phyloP scores from a whole-genome alignment of 2,888 invertebrate species.

The Dioctria rufipes region DNA sequence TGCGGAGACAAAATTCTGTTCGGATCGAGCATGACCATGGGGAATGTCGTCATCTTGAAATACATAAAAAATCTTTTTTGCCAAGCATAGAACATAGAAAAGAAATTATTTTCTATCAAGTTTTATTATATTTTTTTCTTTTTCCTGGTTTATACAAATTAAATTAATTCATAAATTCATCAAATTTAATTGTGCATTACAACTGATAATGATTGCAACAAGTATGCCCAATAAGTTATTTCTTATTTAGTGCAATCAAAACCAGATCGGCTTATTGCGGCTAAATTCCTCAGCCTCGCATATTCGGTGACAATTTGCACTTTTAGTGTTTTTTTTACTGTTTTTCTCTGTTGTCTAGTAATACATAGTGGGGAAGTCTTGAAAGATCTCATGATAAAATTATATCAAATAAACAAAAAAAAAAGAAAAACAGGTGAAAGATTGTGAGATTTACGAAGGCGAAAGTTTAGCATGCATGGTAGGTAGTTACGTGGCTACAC shows the following conservation, averaged over 20 bases:
- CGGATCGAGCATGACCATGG: no score
- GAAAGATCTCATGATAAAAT: slow-evolving; percentile 3
- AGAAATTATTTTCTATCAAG: no score
- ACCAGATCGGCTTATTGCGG: neutral
- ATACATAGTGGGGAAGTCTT: neutral
- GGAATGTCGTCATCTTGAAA: no score
- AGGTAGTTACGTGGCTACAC: slow-evolving; percentile 4
- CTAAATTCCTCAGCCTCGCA: slow-evolving; percentile 17
- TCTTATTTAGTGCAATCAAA: neutral
- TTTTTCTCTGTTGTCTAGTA: neutral
- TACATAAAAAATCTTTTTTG: no score
- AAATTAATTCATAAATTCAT: no score
- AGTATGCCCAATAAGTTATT: no score
- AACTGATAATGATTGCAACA: no score
- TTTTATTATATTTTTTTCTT: no score
- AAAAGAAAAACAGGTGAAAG: neutral
- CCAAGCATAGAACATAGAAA: no score
- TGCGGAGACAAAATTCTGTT: neutral
- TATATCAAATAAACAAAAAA: neutral
- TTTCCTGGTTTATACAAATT: no score
- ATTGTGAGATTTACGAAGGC: slow-evolving; percentile 18
- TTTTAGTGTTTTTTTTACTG: slow-evolving; percentile 21
- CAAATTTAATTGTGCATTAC: no score
- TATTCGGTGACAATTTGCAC: slow-evolving; percentile 18
- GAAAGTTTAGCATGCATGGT: neutral